Base-by-base conservation (phyloP, 2,888 invertebrate species). In the Protonemura montana region DNA sequence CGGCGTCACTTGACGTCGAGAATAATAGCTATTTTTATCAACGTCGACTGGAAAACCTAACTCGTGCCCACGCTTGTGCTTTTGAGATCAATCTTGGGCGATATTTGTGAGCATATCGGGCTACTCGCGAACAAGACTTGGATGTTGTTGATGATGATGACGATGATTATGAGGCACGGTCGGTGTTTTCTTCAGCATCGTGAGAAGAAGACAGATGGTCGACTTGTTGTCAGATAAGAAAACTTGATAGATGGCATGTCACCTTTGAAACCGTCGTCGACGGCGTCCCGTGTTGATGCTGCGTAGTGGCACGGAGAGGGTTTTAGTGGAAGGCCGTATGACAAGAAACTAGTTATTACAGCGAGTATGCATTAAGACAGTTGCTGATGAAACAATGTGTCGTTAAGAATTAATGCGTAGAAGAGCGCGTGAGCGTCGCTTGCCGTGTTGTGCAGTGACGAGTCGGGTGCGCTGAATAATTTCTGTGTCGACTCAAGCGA, bases 161-260 rank as follows among this genome's bases (percentile, higher is more conserved):
- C 27, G 30, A 81, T 81, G 81, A 81, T 81, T 81, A 81, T 81
- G 81, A 81, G 81, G 30, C 30, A 3, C 30, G 30, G 27, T 29
- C 28, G 28, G 81, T 76, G 76, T 84, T 84, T 76, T 25, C 27
- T 26, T 26, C 26, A 78, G 30, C n/a, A 0, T 30, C 21, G 82
- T 83, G 76, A 59, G 84, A 84, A 76, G 59, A 84, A 84, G 84
- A 84, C 84, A 84, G 84, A 84, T 84, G 84, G 76, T 30, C 76
- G 84, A 84, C 84, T 59, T 29, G 76, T 29, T 76, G 59, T 84
- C 76, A 59, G 84, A 84, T 59, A 84, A 28, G 29, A 6, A 29
- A n/a, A 76, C 59, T 27, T 84, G 84, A 84, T 84, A 28, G 59
- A 84, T 59, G 59, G 29, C 59, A 59, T 81, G 81, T 81, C 81